Evolutionary conservation across 2,113 vertebrate genomes (phyloP), one percentile per base, ranked within the genome.

Genomic region (Cynoglossus semilaevis): DNA sequence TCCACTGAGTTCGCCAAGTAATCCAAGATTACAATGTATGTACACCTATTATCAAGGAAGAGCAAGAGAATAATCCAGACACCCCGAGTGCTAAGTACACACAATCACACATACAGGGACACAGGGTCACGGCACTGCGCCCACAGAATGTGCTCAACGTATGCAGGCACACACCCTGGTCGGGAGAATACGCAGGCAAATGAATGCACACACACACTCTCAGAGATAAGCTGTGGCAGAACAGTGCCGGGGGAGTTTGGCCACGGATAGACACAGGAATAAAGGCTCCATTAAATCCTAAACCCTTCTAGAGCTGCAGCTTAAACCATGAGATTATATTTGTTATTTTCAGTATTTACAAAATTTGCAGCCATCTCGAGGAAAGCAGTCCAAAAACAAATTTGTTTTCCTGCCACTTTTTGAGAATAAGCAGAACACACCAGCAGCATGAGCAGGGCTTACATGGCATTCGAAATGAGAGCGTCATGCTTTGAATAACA

Each of bases 111-210:
- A 54, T 45, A 58, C 51, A 19, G 51, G 47, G 72, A 65, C 70
- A 69, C 66, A 51, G 80, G 86, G 86, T 89, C 88, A 82, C 72
- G 52, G 75, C 51, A 52, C 54, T 52, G 61, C 63, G 70, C 77
- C 62, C 63, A 72, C 79, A 85, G 65, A 88, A 90, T 88, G 71
- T 72, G 65, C 79, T 71, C 75, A 85, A 85, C 75, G 66, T 87
- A 91, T 92, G 91, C 89, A 86, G 84, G 15, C 64, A 49, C 89
- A 91, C 87, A 79, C 70, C 22, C 79, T 76, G 49, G 45, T 71
- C 71, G 67, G 55, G 67, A 72, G 74, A 86, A 80, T 62, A 84
- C 77, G 81, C 66, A 62, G 61, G 49, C 35, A 88, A 85, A 90
- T 90, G 70, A 86, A 91, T 91, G 85, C 85, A 5, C 59, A 16